Conservation (phyloP, 2,113 vertebrate species). For the Pelmatolapia mariae region DNA sequence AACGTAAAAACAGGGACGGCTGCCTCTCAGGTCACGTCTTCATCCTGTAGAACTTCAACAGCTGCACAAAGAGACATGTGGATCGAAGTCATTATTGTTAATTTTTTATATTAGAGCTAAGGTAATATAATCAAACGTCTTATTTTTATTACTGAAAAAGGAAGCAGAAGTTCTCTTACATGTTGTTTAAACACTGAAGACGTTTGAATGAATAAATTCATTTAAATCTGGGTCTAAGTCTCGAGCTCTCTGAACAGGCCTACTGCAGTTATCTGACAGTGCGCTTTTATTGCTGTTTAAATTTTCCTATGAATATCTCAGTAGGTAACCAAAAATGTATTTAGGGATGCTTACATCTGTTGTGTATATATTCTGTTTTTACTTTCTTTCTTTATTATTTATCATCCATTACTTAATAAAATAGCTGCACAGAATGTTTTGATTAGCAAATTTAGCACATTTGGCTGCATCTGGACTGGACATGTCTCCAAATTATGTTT, state of each 20-base stretch:
- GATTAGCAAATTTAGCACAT: background rate
- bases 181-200: background rate
- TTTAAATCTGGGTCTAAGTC: background rate
- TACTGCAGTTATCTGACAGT: background rate
- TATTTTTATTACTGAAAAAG: background rate
- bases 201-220: background rate
- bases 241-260: background rate
- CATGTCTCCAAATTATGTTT: background rate
- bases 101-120: background rate
- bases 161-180: background rate
- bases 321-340: background rate
- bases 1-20: fast-evolving
- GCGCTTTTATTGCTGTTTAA: background rate
- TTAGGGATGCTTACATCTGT: fast-evolving
- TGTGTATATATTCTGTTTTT: background rate
- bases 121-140: fast-evolving
- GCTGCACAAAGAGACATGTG: background rate
- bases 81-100: fast-evolving
- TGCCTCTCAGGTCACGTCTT: background rate
- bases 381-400: fast-evolving
- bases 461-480: background rate
- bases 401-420: background rate
- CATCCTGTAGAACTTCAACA: background rate
- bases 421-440: background rate
- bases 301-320: background rate